Evolutionary conservation across 2,888 invertebrate species (phyloP).

Genomic region (Watsonalla cultraria): DNA sequence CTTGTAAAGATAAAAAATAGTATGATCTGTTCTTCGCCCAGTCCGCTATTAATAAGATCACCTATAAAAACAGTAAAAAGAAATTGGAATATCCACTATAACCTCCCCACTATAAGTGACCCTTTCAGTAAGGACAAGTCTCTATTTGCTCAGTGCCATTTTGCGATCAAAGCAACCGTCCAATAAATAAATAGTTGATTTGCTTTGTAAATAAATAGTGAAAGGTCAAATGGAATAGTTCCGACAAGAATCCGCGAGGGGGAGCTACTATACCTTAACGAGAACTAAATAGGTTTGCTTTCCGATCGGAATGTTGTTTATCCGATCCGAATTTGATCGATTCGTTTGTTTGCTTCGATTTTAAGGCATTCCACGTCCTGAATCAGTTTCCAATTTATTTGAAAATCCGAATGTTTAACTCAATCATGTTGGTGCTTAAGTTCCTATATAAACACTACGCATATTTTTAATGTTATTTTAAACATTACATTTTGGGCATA

Average conservation of each 20-base stretch:
- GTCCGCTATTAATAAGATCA: too few species aligned
- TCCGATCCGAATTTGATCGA: conserved; percentile 26
- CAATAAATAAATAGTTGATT: conserved; percentile 76
- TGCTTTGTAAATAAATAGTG: conserved; percentile 71
- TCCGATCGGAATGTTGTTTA: conserved; percentile 36
- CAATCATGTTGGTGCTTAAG: too few species aligned
- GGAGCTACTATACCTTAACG: conserved; percentile 45
- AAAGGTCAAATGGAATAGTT: conserved; percentile 55
- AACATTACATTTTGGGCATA: too few species aligned
- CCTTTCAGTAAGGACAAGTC: conserved; percentile 59
- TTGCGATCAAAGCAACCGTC: conserved; percentile 69
- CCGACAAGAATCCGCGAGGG: conserved; percentile 50
- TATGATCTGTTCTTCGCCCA: too few species aligned
- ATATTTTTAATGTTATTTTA: too few species aligned
- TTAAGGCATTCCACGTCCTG: conserved; percentile 5
- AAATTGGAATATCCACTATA: conserved; percentile 30
- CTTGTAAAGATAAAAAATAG: too few species aligned
- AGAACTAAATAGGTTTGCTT: conserved; percentile 58
- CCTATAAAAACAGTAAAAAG: too few species aligned
- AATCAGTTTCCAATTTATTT: background rate
- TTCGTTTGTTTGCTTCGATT: conserved; percentile 25
- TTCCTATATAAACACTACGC: too few species aligned
- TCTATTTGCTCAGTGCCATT: conserved; percentile 57
- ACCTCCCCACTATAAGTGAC: conserved; percentile 29
- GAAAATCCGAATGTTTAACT: background rate